phyloP scores from a whole-genome alignment of 2,797 vertebrate species.

The Takifugu ocellatus region DNA sequence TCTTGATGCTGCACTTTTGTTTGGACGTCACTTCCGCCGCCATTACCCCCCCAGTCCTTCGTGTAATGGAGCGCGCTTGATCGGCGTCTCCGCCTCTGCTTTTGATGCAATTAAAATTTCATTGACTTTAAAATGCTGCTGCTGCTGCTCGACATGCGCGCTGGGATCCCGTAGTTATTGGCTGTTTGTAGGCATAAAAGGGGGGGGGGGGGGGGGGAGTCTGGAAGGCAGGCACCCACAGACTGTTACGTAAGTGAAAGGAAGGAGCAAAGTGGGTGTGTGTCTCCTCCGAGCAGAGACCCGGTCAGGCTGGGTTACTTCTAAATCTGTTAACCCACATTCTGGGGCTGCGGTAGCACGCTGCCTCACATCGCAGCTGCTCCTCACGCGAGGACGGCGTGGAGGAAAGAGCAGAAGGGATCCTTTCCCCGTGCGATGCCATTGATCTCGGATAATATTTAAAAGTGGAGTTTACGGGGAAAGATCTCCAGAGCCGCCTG shows the following conservation, averaged over 20 bases:
- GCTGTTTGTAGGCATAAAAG: conserved; percentile 10
- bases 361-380: conserved; percentile 58
- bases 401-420: conserved; percentile 10
- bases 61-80: no score
- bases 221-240: conserved; percentile 35
- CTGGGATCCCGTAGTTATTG: conserved; percentile 20
- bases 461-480: conserved; percentile 13
- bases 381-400: conserved; percentile 1
- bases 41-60: no score
- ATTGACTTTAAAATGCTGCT: conserved; percentile 11
- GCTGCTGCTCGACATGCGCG: neutral
- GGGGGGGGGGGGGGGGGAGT: conserved; percentile 6
- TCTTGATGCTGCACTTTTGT: no score
- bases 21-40: no score
- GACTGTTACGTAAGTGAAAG: conserved; percentile 45
- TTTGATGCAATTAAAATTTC: conserved; percentile 22
- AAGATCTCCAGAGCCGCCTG: conserved; percentile 10
- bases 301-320: conserved; percentile 49
- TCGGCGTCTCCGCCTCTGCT: neutral
- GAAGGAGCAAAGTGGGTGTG: conserved; percentile 40
- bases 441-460: conserved; percentile 1
- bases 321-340: conserved; percentile 62
- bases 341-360: conserved; percentile 46
- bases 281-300: conserved; percentile 44
- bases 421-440: neutral